Conservation (phyloP, 2,797 vertebrate species). For the Glossophaga mutica region DNA sequence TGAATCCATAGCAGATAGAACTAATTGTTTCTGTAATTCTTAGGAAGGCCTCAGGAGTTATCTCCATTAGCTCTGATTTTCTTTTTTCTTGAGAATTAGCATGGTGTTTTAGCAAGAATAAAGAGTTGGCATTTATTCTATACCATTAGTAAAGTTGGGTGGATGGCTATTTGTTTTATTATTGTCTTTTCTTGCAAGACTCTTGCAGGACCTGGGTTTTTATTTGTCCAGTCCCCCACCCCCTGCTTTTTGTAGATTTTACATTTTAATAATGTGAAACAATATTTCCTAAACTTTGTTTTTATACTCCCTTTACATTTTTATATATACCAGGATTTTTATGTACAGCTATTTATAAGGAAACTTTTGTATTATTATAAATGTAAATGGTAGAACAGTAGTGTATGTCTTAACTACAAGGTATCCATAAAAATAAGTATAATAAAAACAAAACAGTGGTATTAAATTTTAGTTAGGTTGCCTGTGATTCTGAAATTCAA, state of each 20-base stretch:
- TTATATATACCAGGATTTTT: neutral
- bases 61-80: neutral
- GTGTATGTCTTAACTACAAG: neutral
- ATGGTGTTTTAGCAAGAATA: neutral
- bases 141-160: neutral
- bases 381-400: neutral
- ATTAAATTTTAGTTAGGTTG: neutral
- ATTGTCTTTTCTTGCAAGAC: neutral
- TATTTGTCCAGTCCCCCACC: neutral
- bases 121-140: accelerated
- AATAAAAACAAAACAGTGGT: neutral
- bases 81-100: neutral
- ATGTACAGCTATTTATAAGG: neutral
- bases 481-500: neutral
- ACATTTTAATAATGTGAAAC: neutral
- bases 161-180: neutral
- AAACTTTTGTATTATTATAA: neutral
- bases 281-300: neutral
- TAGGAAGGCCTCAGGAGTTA: neutral
- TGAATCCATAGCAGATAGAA: neutral
- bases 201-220: neutral
- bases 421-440: neutral
- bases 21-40: neutral
- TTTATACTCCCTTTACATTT: neutral
- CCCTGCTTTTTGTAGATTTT: neutral